Conservation (phyloP, 1,140 invertebrate species). For the Heliconius himera region DNA sequence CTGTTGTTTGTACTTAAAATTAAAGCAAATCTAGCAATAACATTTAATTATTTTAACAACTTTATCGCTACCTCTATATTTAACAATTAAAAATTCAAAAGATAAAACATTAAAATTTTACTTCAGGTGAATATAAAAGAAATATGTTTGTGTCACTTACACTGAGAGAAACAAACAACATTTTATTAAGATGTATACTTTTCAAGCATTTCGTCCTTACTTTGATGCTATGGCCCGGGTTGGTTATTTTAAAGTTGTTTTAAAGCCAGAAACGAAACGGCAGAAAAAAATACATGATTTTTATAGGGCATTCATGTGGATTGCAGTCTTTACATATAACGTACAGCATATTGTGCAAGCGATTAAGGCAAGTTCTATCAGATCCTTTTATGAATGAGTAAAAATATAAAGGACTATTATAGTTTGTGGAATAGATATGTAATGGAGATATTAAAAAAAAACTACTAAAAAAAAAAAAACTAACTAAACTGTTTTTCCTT, state of each 20-base stretch:
- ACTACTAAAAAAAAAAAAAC: no score
- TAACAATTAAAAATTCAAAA: no score
- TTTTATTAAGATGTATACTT: constrained; percentile 42
- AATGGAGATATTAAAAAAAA: no score
- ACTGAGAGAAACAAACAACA: not conserved
- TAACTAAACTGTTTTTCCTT: no score
- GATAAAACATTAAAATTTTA: not conserved
- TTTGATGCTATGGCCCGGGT: constrained; percentile 57
- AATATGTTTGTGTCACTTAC: not conserved
- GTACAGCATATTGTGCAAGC: constrained; percentile 57
- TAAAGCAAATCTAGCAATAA: not conserved
- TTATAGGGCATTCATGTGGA: constrained; percentile 51
- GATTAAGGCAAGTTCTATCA: constrained; percentile 48
- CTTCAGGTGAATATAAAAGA: not conserved
- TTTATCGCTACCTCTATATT: not conserved
- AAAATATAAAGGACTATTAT: no score
- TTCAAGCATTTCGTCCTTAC: constrained; percentile 53
- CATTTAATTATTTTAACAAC: not conserved
- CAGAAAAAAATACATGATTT: constrained; percentile 47
- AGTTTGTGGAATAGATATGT: no score
- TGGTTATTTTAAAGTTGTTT: constrained; percentile 59
- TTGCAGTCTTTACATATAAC: constrained; percentile 56
- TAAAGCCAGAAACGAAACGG: constrained; percentile 26
- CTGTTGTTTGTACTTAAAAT: not conserved
- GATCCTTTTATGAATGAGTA: not conserved